Conservation (phyloP, 1,140 invertebrate genomes). For the Chrysoperla carnea region DNA sequence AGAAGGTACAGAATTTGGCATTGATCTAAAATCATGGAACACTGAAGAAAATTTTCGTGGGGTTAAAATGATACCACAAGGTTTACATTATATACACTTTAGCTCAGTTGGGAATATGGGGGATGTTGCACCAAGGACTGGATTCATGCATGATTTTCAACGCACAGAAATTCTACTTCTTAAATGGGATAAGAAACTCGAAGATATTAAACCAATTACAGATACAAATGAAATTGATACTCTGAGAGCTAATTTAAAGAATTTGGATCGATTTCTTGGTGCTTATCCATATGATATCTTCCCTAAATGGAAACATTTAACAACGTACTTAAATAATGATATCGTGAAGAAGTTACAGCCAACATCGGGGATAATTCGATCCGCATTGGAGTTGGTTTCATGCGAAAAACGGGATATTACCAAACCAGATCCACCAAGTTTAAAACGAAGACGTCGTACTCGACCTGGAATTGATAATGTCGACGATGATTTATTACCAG, state of each 20-base stretch:
- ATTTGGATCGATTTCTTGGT: constrained; percentile 68
- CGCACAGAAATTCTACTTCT: constrained; percentile 68
- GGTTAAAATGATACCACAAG: constrained; percentile 97
- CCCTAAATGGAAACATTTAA: constrained; percentile 71
- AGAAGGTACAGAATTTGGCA: constrained; percentile 81
- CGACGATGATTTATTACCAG: constrained; percentile 59
- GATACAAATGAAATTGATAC: constrained; percentile 34
- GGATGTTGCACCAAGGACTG: constrained; percentile 42
- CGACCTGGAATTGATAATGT: constrained; percentile 31
- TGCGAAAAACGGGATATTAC: constrained; percentile 12
- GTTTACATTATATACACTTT: constrained; percentile 88
- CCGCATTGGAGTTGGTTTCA: constrained; percentile 50
- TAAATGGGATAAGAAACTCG: constrained; percentile 61
- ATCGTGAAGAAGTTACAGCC: constrained; percentile 30
- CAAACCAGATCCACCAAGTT: too few species aligned
- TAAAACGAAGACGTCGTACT: constrained; percentile 10
- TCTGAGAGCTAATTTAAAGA: constrained; percentile 51
- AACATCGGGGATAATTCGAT: constrained; percentile 36
- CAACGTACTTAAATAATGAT: constrained; percentile 37
- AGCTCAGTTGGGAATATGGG: constrained; percentile 40
- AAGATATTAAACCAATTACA: constrained; percentile 43
- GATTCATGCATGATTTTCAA: constrained; percentile 81
- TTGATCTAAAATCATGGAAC: constrained; percentile 88
- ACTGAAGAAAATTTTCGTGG: constrained; percentile 86
- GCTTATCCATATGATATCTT: constrained; percentile 84